These are phyloP conservation scores for Hyppa rectilinea DNA, from an alignment of 2,888 invertebrate genomes.

Conservation along the genomic window DNA sequence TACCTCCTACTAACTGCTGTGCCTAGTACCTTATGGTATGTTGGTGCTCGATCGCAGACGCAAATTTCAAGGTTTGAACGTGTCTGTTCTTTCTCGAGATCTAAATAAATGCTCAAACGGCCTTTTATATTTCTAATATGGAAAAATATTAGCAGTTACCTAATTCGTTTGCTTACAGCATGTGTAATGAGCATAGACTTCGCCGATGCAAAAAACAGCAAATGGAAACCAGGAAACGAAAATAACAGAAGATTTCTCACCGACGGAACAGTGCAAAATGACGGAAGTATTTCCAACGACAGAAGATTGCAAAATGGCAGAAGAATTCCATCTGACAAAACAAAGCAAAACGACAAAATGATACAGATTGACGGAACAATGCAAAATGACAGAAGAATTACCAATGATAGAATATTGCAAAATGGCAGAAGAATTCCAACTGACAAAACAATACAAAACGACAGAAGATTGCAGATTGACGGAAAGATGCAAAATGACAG, in stretches of 20 bases:
- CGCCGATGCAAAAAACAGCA: constrained; percentile 5
- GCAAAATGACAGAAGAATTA: not conserved
- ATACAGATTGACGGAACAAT: not conserved
- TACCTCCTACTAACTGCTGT: not conserved
- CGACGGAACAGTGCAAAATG: not conserved
- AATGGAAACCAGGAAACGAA: constrained; percentile 40
- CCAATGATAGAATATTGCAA: not conserved
- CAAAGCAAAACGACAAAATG: not conserved
- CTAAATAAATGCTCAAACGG: not conserved
- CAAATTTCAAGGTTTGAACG: not conserved
- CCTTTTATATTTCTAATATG: not conserved
- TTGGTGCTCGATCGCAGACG: not conserved
- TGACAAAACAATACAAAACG: not conserved
- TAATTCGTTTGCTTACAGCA: constrained; percentile 31
- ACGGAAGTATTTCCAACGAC: not conserved
- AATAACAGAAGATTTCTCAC: not conserved
- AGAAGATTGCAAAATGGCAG: not conserved
- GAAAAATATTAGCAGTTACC: not conserved
- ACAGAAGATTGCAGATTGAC: not conserved
- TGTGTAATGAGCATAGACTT: constrained; percentile 1
- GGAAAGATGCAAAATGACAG: constrained; percentile 4
- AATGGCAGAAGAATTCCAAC: not conserved
- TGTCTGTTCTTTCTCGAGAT: not conserved
- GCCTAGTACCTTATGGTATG: not conserved
- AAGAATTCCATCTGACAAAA: not conserved